Percentiles rank a stretch among this genome's conserved stretches.
These are phyloP conservation scores for Daktulosphaira vitifoliae DNA, from an alignment of 1,140 invertebrate species.

Conservation along the genomic window DNA sequence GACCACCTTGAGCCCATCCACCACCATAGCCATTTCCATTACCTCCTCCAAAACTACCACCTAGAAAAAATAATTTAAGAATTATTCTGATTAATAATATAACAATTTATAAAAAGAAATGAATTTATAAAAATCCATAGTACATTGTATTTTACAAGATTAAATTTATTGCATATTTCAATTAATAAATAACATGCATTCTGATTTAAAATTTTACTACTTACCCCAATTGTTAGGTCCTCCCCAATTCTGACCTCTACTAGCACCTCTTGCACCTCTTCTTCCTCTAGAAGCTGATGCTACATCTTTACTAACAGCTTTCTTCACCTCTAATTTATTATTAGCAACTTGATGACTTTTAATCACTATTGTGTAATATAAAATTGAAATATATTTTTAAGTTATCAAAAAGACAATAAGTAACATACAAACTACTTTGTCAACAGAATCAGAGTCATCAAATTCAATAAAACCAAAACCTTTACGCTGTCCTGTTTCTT, in stretches of 20 bases:
- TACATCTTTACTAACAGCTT: constrained; percentile 39
- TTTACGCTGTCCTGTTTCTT: constrained; percentile 80
- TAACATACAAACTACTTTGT: constrained; percentile 80
- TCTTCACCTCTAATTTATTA: constrained; percentile 40
- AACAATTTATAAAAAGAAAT: too few relatives aligned
- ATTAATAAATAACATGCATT: too few relatives aligned
- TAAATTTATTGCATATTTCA: too few relatives aligned
- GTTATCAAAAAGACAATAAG: constrained; percentile 15
- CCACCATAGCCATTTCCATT: constrained; percentile 37
- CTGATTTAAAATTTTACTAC: too few relatives aligned
- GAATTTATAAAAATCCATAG: too few relatives aligned
- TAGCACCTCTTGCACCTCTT: constrained; percentile 35
- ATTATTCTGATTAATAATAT: constrained; percentile 2
- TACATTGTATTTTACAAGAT: too few relatives aligned
- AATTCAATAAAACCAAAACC: constrained; percentile 94
- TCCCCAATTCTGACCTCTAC: constrained; percentile 32
- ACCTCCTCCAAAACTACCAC: constrained; percentile 16
- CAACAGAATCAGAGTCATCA: constrained; percentile 92
- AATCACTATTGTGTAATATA: constrained; percentile 36
- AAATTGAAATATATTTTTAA: neutral
- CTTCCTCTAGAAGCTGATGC: constrained; percentile 34
- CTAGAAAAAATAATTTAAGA: constrained; percentile 15
- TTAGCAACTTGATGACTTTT: constrained; percentile 39
- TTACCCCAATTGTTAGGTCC: constrained; percentile 15
- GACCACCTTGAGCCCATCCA: constrained; percentile 37